phyloP scores from a whole-genome alignment of 2,888 invertebrate species.

The Tinea pellionella region DNA sequence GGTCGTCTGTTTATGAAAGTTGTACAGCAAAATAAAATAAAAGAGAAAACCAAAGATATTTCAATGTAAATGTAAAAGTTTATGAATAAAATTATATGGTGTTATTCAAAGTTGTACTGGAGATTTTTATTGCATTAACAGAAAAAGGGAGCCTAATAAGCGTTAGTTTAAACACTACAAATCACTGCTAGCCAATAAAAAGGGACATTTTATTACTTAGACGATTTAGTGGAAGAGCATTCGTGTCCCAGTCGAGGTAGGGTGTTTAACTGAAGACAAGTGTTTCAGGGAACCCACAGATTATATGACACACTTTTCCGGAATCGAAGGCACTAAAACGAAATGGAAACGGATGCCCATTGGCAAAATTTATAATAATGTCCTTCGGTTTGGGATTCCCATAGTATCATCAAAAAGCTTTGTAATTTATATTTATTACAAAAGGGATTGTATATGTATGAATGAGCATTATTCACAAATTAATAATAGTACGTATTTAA shows the following conservation, averaged over 20 bases:
- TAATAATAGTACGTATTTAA: too few species aligned
- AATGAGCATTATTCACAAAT: too few species aligned
- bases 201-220: conserved; percentile 32
- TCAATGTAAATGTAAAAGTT: not conserved
- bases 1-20: conserved; percentile 9
- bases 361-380: conserved; percentile 20
- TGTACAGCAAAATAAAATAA: not conserved
- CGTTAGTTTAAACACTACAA: conserved; percentile 11
- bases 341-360: conserved; percentile 23
- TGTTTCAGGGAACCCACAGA: conserved; percentile 25
- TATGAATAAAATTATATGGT: not conserved
- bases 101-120: not conserved
- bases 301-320: conserved; percentile 21
- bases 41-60: not conserved
- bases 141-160: not conserved
- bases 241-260: conserved; percentile 34
- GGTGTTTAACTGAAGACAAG: conserved; percentile 36
- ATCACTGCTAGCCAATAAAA: conserved; percentile 34
- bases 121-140: not conserved
- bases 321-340: conserved; percentile 29
- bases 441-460: not conserved
- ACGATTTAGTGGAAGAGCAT: conserved; percentile 32
- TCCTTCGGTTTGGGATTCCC: not conserved
- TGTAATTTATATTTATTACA: not conserved
- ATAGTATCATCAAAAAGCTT: not conserved